Base-by-base conservation (phyloP, 2,888 invertebrate genomes). In the Venusia cambrica region DNA sequence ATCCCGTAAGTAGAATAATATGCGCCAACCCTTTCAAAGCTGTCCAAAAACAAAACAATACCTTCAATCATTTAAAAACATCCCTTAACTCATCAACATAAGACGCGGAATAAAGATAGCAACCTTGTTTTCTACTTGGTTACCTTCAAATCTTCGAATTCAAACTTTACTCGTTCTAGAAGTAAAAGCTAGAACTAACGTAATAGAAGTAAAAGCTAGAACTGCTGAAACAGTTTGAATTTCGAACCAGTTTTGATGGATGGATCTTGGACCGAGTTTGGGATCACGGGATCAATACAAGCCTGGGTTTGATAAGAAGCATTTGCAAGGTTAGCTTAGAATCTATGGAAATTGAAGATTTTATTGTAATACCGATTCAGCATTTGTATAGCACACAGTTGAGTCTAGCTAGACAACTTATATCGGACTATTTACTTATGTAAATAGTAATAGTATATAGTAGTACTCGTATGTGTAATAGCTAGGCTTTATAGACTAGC, bases 121-220 rank as follows among this genome's bases (percentile, higher is more conserved):
- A 62, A 68, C 61, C 63, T 65, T 67, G 67, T 67, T 69, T 62
- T 59, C 50, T 50, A 30, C 38, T 36, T 18, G 38, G 33, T 32
- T 48, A 31, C 43, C 33, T 38, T 35, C 29, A 26, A 27, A 31
- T 47, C 45, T 39, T 39, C 14, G 16, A 39, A 29, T 38, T 34
- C 29, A 21, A 33, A 33, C 33, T 42, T 27, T 12, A 21, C 33
- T 32, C 40, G 9, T 40, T 31, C 35, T 18, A 35, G 34, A 26
- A 35, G 21, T 35, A 21, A 28, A 30, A 21, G 26, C 34, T 32
- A n/a, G n/a, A n/a, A n/a, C n/a, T n/a, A n/a, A n/a, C n/a, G n/a
- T n/a, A n/a, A n/a, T n/a, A n/a, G n/a, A n/a, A n/a, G n/a, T n/a
- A n/a, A n/a, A n/a, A n/a, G n/a, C 9, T 15, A 31, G 32, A 33